Base-by-base conservation (phyloP, 2,113 vertebrate genomes). In the Podarcis cretensis region DNA sequence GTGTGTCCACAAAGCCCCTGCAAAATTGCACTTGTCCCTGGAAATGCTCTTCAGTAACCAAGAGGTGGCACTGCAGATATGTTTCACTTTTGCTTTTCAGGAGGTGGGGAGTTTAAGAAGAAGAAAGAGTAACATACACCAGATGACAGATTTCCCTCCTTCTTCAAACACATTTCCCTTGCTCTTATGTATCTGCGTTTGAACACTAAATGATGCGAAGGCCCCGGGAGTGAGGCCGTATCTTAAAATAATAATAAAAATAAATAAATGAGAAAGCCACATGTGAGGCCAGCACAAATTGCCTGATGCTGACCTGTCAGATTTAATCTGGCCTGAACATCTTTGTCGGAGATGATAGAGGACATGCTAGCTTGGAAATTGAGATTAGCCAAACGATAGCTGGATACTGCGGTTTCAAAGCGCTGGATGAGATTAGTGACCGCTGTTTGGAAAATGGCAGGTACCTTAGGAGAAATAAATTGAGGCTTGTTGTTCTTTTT, bases 31-130 rank as follows among this genome's bases (percentile, higher is more conserved):
- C 1, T 68, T 18, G 16, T 0, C 84, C 84, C 35, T 81, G 0
- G 30, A 84, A 54, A 78, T 94, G 89, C 71, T 93, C 81, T 69
- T 16, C 2, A 54, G 6, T 0, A 21, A 89, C 96, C 97, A 93
- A 92, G 95, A 97, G 97, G 93, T 97, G 97, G 97, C 96, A 96
- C 90, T 95, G 83, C 0, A 0, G 91, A 89, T 90, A 94, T 94
- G 92, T 0, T 0, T 90, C 89, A 16, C 66, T 81, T 81, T 0
- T 0, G 25, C 35, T 90, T 77, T 88, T 85, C 84, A 88, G 18
- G 89, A 90, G 80, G 14, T 0, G 48, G 48, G 65, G 87, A 94
- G 91, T 63, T 27, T 77, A 65, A 84, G 88, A 93, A 91, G 89
- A 85, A 82, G 87, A 93, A 43, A 87, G 27, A 75, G 23, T 37